Base-by-base conservation (phyloP, 1,140 invertebrate genomes). In the Chrysoperla carnea region DNA sequence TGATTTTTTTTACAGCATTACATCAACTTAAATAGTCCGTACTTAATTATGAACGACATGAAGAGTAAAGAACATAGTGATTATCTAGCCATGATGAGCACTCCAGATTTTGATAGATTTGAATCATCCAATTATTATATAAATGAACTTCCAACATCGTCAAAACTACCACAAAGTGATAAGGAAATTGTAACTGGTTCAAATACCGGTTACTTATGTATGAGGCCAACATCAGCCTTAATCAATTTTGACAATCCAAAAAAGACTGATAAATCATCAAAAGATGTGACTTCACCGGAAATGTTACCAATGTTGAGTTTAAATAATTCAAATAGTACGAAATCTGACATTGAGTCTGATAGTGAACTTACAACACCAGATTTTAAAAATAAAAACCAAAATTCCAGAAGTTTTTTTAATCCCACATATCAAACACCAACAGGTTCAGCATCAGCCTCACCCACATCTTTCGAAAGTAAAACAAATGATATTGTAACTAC, bases 21-120 rank as follows among this genome's bases (percentile, higher is more conserved):
- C 54, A 69, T 89, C 9, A 83, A 86, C 45, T 57, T 91, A n/a
- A 90, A 91, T 52, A 72, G 78, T 11, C 74, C 76, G 0, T 91
- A 87, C 46, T 60, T 79, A 49, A 66, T 73, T 28, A 75, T 78
- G 62, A 90, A 89, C 54, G 54, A 66, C 29, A 57, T 64, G 6
- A 45, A 64, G 7, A 63, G 62, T 12, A 50, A 55, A 14, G 64
- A 63, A 8, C 62, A 69, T 37, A 75, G 71, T 17, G 85, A 90
- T 50, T 88, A 86, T 44, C 53, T 89, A 8, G 70, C 69, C 1
- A 78, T 86, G 72, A 70, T 87, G 59, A 75, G 72, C 9, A 68
- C 78, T 0, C 81, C 83, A 0, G 76, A 82, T 48, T 78, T 78
- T 49, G 61, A 69, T 28, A 59, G 67, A 36, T 48, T 76, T 11